Percentiles rank a stretch among this genome's conserved stretches.
Conservation (phyloP, 2,113 vertebrate species). For the Hoplias malabaricus region DNA sequence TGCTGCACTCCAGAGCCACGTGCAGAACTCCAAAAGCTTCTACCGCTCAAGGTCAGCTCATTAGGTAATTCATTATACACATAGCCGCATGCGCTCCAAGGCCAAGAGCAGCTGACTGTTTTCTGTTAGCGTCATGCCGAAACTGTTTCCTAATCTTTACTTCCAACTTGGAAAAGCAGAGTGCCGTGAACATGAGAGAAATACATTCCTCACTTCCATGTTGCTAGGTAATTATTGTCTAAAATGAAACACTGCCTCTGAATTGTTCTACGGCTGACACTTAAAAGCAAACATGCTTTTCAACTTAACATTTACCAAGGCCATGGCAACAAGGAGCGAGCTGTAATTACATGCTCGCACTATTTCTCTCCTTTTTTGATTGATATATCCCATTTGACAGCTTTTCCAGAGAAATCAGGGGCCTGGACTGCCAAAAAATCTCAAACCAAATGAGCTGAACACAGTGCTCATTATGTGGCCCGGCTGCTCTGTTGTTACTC, state of each 20-base stretch:
- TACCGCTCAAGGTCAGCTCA: slow-evolving; percentile 19
- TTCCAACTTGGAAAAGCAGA: slow-evolving; percentile 21
- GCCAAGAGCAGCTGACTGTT: slow-evolving; percentile 2
- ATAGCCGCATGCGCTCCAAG: neutral
- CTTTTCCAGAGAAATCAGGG: slow-evolving; percentile 39
- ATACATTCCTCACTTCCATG: neutral
- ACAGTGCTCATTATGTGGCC: slow-evolving; percentile 51
- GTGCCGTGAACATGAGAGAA: neutral
- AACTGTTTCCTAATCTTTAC: slow-evolving; percentile 7
- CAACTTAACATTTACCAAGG: slow-evolving; percentile 32
- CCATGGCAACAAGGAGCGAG: slow-evolving; percentile 31
- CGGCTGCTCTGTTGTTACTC: slow-evolving; percentile 45
- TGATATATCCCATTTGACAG: slow-evolving; percentile 45
- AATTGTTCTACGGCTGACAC: slow-evolving; percentile 34
- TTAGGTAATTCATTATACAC: slow-evolving; percentile 2
- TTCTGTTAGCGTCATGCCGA: neutral
- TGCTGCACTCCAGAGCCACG: neutral
- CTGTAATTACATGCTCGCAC: slow-evolving; percentile 22
- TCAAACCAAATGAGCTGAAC: slow-evolving; percentile 51
- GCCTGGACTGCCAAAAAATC: slow-evolving; percentile 43
- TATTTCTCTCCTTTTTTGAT: slow-evolving; percentile 31
- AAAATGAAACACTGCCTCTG: slow-evolving; percentile 20
- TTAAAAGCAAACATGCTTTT: slow-evolving; percentile 38
- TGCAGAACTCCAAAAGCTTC: neutral
- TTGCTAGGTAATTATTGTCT: slow-evolving; percentile 30